Percentiles rank a stretch among this genome's conserved stretches.
Conservation (phyloP, 64 coral and sea anemone genomes). For the Montipora cactus region DNA sequence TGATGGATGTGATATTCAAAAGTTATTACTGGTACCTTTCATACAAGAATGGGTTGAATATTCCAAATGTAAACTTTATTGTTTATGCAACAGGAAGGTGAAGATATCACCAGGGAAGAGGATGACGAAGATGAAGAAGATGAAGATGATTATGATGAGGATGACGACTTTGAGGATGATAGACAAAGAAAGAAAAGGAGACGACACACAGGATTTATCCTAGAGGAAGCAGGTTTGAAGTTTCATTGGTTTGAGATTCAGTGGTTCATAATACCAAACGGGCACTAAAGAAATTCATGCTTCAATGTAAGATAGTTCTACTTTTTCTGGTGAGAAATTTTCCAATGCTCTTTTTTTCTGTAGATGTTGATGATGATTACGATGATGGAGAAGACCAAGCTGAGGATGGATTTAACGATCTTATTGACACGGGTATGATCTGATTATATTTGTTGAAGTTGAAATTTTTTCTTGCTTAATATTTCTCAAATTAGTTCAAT, state of each 20-base stretch:
- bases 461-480: too few species aligned
- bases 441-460: too few species aligned
- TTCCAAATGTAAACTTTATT: background rate
- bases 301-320: background rate
- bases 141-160: constrained; percentile 87
- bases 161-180: constrained; percentile 79
- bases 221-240: constrained; percentile 89
- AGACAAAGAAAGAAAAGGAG: constrained; percentile 66
- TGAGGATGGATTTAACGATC: constrained; percentile 85
- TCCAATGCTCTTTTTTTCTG: background rate
- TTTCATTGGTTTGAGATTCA: too few species aligned
- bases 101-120: constrained; percentile 82
- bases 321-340: background rate
- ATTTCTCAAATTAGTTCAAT: too few species aligned
- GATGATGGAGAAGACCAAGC: constrained; percentile 90
- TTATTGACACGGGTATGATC: constrained; percentile 74
- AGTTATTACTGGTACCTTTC: too few species aligned
- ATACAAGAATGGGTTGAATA: too few species aligned
- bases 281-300: too few species aligned
- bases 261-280: too few species aligned
- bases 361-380: constrained; percentile 98
- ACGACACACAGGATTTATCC: constrained; percentile 82
- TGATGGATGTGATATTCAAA: too few species aligned
- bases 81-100: constrained; percentile 61
- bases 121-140: constrained; percentile 87